Base-by-base conservation (phyloP, 2,113 vertebrate genomes). In the Scolopax mira region DNA sequence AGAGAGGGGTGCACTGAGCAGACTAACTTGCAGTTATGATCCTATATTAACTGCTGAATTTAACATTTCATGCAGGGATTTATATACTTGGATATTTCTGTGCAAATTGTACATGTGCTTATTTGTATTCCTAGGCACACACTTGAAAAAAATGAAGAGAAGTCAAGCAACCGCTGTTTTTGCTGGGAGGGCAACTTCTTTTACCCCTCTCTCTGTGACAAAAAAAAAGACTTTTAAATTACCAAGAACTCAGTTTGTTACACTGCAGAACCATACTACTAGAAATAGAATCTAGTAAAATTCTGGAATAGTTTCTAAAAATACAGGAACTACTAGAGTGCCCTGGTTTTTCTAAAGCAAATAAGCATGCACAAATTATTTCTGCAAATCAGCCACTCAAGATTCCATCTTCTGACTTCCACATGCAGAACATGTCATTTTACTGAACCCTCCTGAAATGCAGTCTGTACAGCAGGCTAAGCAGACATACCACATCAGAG, bases 191-290 rank as follows among this genome's bases (percentile, higher is more conserved):
- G 52, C 31, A 80, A 83, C 22, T 77, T 81, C 5, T 57, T 86
- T 77, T 60, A 64, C 16, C 49, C 74, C 71, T 83, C 77, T 92
- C 58, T 79, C 72, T 83, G 54, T 58, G 60, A 73, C 39, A 64
- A 17, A 85, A 64, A 17, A 85, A 93, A 60, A 58, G 33, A 88
- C 37, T 16, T 44, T 74, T 93, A 60, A 95, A 96, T 93, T 81
- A 84, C 44, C 82, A 93, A 88, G 39, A 96, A 96, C 19, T 75
- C 21, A 18, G 39, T 89, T 69, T 82, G 77, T 94, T 85, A 70
- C 33, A 94, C 28, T 55, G 66, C 71, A 90, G 85, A 91, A 92
- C 8, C 67, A 62, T 28, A 37, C 58, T 80, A 86, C 84, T 94
- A 94, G 93, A 91, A 95, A 27, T 23, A 71, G 48, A 48, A 46